Percentiles rank a stretch among this genome's conserved stretches.
phyloP scores from a whole-genome alignment of 1,140 invertebrate genomes.

The Penaeus japonicus region DNA sequence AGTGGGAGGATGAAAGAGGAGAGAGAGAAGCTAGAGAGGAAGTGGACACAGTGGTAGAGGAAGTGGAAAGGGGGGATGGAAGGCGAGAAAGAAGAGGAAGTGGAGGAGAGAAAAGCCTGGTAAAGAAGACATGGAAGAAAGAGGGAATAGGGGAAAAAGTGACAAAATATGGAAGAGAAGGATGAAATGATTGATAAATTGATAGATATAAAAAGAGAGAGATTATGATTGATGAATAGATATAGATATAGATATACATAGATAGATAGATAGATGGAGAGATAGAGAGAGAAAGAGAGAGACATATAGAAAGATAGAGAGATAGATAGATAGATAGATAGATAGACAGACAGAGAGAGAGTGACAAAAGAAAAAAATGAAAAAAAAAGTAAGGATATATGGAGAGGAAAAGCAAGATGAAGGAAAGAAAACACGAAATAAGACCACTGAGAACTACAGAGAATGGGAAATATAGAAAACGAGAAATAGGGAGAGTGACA shows the following conservation, averaged over 20 bases:
- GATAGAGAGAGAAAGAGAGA: background rate
- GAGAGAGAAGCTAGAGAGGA: background rate
- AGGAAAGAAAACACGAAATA: no score
- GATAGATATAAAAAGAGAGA: background rate
- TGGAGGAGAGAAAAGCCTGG: background rate
- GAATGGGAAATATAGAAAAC: no score
- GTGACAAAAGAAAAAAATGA: no score
- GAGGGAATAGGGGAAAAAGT: background rate
- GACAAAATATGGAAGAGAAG: background rate
- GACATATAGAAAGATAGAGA: no score
- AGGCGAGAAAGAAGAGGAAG: background rate
- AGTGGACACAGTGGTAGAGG: background rate
- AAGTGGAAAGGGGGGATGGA: background rate
- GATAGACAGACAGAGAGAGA: no score
- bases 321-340: no score
- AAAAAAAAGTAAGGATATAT: no score
- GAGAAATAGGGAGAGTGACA: no score
- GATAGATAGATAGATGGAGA: background rate
- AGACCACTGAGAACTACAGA: no score
- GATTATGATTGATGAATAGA: no score
- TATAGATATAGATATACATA: background rate
- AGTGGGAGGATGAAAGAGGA: background rate
- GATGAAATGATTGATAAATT: background rate
- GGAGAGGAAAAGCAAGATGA: no score
- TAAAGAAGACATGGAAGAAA: background rate